Conservation (phyloP, 1,140 invertebrate genomes). For the Teleopsis dalmanni region DNA sequence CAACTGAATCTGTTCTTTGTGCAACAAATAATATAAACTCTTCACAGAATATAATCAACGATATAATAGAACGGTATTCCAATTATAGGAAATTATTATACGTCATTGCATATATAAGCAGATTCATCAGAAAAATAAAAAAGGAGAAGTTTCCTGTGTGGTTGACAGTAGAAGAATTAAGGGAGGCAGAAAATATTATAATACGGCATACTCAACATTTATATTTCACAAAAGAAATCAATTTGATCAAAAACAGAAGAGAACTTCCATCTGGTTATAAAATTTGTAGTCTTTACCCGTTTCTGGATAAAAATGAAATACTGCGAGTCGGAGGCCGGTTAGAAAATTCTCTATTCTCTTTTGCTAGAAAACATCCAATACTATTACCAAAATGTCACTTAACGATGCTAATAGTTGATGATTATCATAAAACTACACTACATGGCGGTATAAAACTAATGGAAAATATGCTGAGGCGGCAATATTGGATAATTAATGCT, state of each 20-base stretch:
- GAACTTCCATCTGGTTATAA: neutral
- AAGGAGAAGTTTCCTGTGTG: neutral
- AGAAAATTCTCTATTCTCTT: slow-evolving; percentile 2
- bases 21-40: neutral
- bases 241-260: neutral
- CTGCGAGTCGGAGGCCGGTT: slow-evolving; percentile 24
- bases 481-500: slow-evolving; percentile 18
- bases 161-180: neutral
- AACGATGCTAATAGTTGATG: slow-evolving; percentile 17
- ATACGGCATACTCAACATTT: neutral
- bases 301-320: slow-evolving; percentile 16
- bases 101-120: neutral
- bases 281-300: slow-evolving; percentile 12
- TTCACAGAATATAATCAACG: neutral
- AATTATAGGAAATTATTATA: neutral
- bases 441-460: no score
- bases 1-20: neutral
- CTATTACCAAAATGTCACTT: slow-evolving; percentile 17
- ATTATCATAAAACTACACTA: slow-evolving; percentile 17
- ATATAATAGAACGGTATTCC: slow-evolving; percentile 2
- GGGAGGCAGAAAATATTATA: neutral
- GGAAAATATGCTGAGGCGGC: no score
- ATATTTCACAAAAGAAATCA: neutral
- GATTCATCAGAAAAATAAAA: slow-evolving; percentile 1
- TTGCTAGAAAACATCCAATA: slow-evolving; percentile 13